Evolutionary conservation across 2,888 invertebrate genomes (phyloP).

Genomic region (Coenonympha glycerion): DNA sequence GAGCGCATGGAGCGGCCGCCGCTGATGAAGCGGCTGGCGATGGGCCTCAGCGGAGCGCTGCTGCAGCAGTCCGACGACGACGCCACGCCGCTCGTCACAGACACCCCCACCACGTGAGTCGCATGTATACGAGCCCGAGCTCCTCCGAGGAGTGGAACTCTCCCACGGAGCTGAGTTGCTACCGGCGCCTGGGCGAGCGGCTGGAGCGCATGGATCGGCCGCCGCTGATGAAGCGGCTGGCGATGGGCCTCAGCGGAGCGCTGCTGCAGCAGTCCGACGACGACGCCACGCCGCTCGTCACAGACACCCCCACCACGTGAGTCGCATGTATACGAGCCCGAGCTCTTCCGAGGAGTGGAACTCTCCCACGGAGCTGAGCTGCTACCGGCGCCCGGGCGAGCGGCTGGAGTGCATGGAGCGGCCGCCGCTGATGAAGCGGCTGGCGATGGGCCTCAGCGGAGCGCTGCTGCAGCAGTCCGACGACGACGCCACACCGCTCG

Average conservation of each 20-base stretch:
- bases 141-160: slow-evolving; percentile 90
- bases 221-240: slow-evolving; percentile 85
- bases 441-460: slow-evolving; percentile 84
- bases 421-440: slow-evolving; percentile 85
- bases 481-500: slow-evolving; percentile 85
- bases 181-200: slow-evolving; percentile 86
- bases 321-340: no score
- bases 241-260: slow-evolving; percentile 82
- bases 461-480: slow-evolving; percentile 63
- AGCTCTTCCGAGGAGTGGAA: slow-evolving; percentile 90
- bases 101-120: no score
- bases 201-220: slow-evolving; percentile 78
- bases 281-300: slow-evolving; percentile 85
- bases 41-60: no score
- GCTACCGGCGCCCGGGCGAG: slow-evolving; percentile 86
- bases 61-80: no score
- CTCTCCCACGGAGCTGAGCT: slow-evolving; percentile 90
- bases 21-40: no score
- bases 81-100: no score
- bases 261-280: slow-evolving; percentile 70
- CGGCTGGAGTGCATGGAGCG: slow-evolving; percentile 78
- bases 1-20: no score
- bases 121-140: no score
- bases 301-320: slow-evolving; percentile 77
- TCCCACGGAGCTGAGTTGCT: slow-evolving; percentile 90